phyloP scores from a whole-genome alignment of 1,140 invertebrate genomes.

The Zaprionus vittiger region DNA sequence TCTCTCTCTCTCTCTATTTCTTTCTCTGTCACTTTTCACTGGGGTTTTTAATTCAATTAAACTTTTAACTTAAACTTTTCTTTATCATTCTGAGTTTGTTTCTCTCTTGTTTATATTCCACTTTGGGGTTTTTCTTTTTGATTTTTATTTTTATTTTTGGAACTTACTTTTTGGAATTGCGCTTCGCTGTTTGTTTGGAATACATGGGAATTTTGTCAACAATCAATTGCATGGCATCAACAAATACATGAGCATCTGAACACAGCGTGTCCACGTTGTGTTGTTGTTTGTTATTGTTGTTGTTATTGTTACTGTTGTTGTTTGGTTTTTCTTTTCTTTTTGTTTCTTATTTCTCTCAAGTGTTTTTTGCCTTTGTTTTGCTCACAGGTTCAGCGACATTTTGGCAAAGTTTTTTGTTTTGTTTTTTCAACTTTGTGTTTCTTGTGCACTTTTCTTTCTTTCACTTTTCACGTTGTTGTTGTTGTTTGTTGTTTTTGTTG shows the following conservation, averaged over 20 bases:
- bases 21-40: conserved; percentile 37
- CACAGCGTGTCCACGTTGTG: conserved; percentile 55
- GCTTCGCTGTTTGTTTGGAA: conserved; percentile 84
- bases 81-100: conserved; percentile 20
- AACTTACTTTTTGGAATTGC: conserved; percentile 84
- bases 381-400: conserved; percentile 59
- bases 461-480: conserved; percentile 55
- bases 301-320: conserved; percentile 35
- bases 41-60: not conserved
- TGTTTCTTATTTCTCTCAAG: conserved; percentile 31
- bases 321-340: conserved; percentile 35
- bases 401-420: conserved; percentile 33
- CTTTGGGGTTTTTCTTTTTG: conserved; percentile 6
- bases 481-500: conserved; percentile 45
- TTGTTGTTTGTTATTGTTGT: conserved; percentile 39
- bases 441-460: conserved; percentile 52
- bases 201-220: conserved; percentile 84
- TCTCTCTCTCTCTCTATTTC: conserved; percentile 7
- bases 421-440: conserved; percentile 42
- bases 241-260: conserved; percentile 73
- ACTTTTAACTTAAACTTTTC: conserved; percentile 22
- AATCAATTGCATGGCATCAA: conserved; percentile 84
- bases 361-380: conserved; percentile 27
- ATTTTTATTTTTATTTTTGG: conserved; percentile 20
- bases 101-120: not conserved